These are phyloP conservation scores for Drosophila chauvacae DNA, from an alignment of 1,140 invertebrate species.

Conservation along the genomic window DNA sequence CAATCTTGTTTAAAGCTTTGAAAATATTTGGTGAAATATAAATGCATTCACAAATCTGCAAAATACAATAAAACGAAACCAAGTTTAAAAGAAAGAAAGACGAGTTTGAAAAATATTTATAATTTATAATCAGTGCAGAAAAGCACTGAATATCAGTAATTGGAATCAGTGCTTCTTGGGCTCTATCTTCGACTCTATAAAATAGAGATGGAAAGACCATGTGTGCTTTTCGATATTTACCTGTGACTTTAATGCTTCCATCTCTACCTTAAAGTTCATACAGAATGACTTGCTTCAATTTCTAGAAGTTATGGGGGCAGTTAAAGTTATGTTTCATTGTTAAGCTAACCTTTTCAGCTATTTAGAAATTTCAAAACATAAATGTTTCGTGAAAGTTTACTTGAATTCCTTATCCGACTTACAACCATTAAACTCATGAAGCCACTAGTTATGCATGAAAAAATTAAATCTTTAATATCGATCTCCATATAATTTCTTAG, in stretches of 20 bases:
- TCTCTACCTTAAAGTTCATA: not conserved
- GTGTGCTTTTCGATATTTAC: not conserved
- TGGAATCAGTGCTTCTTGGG: too few relatives aligned
- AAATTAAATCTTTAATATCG: conserved; percentile 1
- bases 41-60: not conserved
- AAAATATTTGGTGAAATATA: not conserved
- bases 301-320: not conserved
- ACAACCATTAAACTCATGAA: not conserved
- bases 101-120: not conserved
- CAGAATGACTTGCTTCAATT: not conserved
- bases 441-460: not conserved
- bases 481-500: not conserved
- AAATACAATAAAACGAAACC: too few relatives aligned
- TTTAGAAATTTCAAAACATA: not conserved
- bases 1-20: not conserved
- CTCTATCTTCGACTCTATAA: not conserved
- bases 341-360: not conserved
- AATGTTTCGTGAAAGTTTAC: too few relatives aligned
- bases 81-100: not conserved
- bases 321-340: too few relatives aligned
- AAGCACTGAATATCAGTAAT: too few relatives aligned
- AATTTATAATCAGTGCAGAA: too few relatives aligned
- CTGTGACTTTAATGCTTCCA: not conserved
- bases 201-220: not conserved
- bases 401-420: not conserved